phyloP scores from a whole-genome alignment of 2,113 vertebrate genomes.

The Panurus biarmicus region DNA sequence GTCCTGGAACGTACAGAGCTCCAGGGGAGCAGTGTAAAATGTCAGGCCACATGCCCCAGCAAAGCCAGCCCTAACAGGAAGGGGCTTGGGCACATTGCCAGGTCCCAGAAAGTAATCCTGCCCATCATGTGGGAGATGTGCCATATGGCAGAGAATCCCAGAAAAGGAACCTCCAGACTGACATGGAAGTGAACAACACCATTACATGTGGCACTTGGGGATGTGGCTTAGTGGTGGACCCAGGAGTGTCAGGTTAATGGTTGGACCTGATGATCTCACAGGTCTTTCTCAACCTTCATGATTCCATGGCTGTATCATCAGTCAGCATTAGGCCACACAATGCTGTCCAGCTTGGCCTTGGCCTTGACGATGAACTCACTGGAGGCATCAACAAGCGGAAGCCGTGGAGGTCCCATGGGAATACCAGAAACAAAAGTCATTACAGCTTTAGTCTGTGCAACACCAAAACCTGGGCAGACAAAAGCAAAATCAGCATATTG shows the following conservation, averaged over 20 bases:
- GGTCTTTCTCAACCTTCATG: neutral
- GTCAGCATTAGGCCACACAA: neutral
- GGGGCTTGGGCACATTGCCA: neutral
- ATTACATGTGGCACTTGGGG: neutral
- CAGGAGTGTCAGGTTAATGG: neutral
- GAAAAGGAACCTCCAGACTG: neutral
- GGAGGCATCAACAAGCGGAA: slow-evolving; percentile 75
- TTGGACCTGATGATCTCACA: neutral
- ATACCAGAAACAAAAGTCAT: slow-evolving; percentile 86
- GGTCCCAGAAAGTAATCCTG: neutral
- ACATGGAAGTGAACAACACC: neutral
- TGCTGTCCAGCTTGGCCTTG: slow-evolving; percentile 69
- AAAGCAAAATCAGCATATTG: neutral
- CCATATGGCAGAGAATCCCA: neutral
- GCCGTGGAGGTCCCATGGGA: slow-evolving; percentile 87
- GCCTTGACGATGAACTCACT: slow-evolving; percentile 42
- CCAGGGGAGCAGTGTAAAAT: neutral
- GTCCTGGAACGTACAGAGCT: neutral
- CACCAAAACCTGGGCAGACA: slow-evolving; percentile 79
- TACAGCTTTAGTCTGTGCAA: slow-evolving; percentile 88
- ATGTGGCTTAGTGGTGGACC: neutral
- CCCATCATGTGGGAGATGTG: neutral
- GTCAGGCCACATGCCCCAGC: neutral
- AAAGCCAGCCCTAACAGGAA: neutral
- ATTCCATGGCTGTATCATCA: neutral